These are phyloP conservation scores for Archocentrus centrarchus DNA, from an alignment of 2,113 vertebrate species.

Conservation along the genomic window DNA sequence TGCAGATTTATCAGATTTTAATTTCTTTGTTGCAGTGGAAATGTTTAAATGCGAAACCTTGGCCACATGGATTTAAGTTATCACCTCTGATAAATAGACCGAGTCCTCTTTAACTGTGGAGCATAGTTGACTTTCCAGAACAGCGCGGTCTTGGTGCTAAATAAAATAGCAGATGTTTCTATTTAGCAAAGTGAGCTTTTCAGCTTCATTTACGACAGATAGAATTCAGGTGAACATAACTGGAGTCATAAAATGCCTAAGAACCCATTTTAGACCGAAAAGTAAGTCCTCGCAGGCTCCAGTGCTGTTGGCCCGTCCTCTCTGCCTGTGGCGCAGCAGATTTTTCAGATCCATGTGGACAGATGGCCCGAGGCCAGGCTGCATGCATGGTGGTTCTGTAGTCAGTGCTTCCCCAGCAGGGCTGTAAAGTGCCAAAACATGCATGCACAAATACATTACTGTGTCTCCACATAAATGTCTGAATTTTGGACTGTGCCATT, in stretches of 20 bases:
- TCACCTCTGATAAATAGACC: not conserved
- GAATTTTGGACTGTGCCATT: not conserved
- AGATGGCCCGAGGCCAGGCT: conserved; percentile 65
- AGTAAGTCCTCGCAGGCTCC: conserved; percentile 31
- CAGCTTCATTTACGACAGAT: conserved; percentile 29
- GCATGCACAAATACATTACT: conserved; percentile 16
- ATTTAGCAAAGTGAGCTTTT: conserved; percentile 38
- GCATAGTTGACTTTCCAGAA: conserved; percentile 35
- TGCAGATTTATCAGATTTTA: conserved; percentile 5
- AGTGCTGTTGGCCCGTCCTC: conserved; percentile 52
- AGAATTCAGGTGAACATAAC: conserved; percentile 37
- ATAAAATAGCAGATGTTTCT: conserved; percentile 52
- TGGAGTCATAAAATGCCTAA: conserved; percentile 14
- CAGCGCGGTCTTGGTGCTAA: conserved; percentile 39
- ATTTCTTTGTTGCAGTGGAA: not conserved
- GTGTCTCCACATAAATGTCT: not conserved
- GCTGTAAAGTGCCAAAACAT: conserved; percentile 32
- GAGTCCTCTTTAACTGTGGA: conserved; percentile 16
- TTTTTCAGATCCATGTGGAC: conserved; percentile 74
- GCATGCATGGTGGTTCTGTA: conserved; percentile 63
- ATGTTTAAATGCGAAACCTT: not conserved
- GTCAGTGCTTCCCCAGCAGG: conserved; percentile 43
- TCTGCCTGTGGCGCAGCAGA: conserved; percentile 68
- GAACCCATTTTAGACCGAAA: conserved; percentile 32
- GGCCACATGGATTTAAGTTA: not conserved